Base-by-base conservation (phyloP, 1,140 invertebrate genomes). In the Danaus plexippus region DNA sequence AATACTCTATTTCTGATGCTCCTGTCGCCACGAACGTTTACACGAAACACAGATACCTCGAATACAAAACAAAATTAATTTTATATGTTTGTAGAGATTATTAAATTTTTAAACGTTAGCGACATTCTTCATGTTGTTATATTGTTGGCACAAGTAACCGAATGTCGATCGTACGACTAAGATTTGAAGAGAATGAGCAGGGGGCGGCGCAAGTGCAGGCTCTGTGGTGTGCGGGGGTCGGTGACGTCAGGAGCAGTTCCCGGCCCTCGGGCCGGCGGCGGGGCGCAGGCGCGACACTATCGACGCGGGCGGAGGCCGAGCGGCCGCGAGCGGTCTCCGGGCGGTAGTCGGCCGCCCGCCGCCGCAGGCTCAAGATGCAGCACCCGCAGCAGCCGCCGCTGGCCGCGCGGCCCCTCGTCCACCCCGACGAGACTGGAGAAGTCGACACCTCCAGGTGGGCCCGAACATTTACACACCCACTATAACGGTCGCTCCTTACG, bases 391-490 rank as follows among this genome's bases (percentile, higher is more conserved):
- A 59, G 56, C 53, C 57, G 56, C 64, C 60, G 59, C 60, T 59
- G 42, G 57, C 58, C 69, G 71, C 67, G 69, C 74, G 77, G 43
- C 82, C 82, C 40, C 75, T 83, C 72, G 82, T 85, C 62, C 65
- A 75, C 75, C 77, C 82, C 61, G 80, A 85, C 64, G 82, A 85
- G 71, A 70, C 69, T 58, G 82, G 82, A 54, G 82, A 85, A 61
- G 82, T 85, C 18, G 82, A 85, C 72, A 80, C 82, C 68, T 69
- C 77, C 78, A 85, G 82, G 82, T 85, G 65, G 61, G 66, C 43
- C 15, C 32, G 43, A 43, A 9, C n/a, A 42, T 13, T 22, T 48
- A 45, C 11, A 60, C 8, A 46, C 2, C 11, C 1, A 5, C 15
- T 15, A 15, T 40, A 5, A 42, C 6, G 32, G 9, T 11, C 40